Percentiles rank a stretch among this genome's conserved stretches.
These are phyloP conservation scores for Ceratina japonica DNA, from an alignment of 1,140 invertebrate genomes.

Conservation along the genomic window DNA sequence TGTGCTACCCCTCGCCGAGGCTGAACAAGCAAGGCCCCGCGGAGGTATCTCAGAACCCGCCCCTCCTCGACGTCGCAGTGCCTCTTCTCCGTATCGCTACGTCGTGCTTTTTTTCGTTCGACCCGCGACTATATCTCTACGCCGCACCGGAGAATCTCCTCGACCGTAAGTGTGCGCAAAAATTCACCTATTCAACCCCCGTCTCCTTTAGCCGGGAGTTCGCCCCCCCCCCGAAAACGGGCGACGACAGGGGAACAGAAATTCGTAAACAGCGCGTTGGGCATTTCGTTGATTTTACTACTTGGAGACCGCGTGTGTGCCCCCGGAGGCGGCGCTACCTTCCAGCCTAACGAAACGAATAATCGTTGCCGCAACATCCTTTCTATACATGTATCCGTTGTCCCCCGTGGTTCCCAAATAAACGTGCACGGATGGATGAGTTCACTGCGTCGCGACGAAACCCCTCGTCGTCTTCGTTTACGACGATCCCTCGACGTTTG, in stretches of 20 bases:
- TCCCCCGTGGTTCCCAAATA: no score
- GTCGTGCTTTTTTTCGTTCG: conserved; percentile 59
- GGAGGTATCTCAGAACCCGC: conserved; percentile 67
- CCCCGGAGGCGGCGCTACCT: conserved; percentile 26
- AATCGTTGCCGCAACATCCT: conserved; percentile 16
- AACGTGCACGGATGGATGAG: no score
- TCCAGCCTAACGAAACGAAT: conserved; percentile 3
- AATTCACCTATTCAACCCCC: no score
- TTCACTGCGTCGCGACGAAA: not conserved
- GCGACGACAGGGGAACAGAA: no score
- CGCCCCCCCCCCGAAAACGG: no score
- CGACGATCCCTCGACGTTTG: no score
- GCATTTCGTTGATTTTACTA: conserved; percentile 25
- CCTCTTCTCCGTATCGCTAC: conserved; percentile 68
- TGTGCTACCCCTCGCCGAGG: conserved; percentile 53
- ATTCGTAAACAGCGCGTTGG: conserved; percentile 3
- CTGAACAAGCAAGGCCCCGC: conserved; percentile 62
- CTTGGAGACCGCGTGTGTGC: conserved; percentile 27
- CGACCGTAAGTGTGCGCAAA: conserved; percentile 50
- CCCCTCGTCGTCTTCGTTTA: no score
- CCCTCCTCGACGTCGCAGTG: conserved; percentile 67
- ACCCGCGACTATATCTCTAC: conserved; percentile 58
- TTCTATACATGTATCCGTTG: not conserved
- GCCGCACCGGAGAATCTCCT: conserved; percentile 58
- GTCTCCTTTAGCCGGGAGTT: no score